Evolutionary conservation across 2,888 invertebrate genomes (phyloP).

Genomic region (Tillus elongatus): DNA sequence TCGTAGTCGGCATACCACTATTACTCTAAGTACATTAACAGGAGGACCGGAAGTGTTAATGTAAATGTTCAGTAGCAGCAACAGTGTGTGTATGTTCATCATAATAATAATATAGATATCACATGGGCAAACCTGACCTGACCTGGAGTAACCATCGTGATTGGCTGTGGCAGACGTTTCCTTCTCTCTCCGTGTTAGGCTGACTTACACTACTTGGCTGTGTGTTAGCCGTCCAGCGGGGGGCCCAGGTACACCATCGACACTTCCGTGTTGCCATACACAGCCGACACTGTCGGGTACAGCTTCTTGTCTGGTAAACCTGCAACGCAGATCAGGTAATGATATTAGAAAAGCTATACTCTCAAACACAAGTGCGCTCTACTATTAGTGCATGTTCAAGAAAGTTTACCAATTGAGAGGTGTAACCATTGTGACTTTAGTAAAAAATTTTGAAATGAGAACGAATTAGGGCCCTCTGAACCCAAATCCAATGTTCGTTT

Average conservation of each 20-base stretch:
- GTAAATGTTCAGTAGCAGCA: no score
- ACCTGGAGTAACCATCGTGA: constrained; percentile 30
- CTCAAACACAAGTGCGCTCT: no score
- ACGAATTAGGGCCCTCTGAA: no score
- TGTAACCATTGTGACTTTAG: neutral
- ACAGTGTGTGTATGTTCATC: no score
- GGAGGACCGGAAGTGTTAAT: neutral
- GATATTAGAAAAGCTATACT: no score
- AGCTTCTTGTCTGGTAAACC: constrained; percentile 87
- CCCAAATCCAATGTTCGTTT: no score
- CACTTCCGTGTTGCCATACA: constrained; percentile 98
- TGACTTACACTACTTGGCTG: constrained; percentile 2
- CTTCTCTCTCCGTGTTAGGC: constrained; percentile 20
- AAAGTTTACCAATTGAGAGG: constrained; percentile 5
- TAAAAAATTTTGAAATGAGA: no score
- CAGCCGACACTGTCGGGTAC: constrained; percentile 94
- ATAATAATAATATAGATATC: constrained; percentile 30
- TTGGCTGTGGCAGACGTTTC: constrained; percentile 22
- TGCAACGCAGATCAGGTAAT: no score
- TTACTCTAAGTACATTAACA: constrained; percentile 1
- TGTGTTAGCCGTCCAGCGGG: constrained; percentile 85
- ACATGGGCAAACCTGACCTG: constrained; percentile 43
- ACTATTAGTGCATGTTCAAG: no score
- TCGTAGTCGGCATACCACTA: constrained; percentile 2
- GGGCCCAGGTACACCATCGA: constrained; percentile 97